A percentile compares a stretch with the other conserved stretches of the same genome.
Conservation (phyloP, 2,888 invertebrate species). For the Meteorus colon region DNA sequence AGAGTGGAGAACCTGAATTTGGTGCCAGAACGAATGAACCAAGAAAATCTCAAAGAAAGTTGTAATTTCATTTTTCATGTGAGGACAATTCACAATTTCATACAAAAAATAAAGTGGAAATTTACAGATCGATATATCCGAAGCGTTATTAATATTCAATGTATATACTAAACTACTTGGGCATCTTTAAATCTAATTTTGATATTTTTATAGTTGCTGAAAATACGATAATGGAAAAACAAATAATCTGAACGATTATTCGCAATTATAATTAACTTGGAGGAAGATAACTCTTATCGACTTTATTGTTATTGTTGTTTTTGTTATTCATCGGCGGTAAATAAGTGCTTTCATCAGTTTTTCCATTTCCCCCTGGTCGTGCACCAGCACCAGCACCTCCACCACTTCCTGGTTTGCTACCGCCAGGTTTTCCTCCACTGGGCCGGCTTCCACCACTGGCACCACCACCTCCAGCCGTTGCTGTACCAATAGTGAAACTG, state of each 20-base stretch:
- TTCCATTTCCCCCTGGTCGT: constrained; percentile 35
- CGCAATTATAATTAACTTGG: constrained; percentile 53
- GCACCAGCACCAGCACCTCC: neutral
- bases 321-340: constrained; percentile 56
- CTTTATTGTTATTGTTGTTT: constrained; percentile 17
- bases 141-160: neutral
- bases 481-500: constrained; percentile 63
- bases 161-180: neutral
- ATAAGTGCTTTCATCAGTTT: constrained; percentile 51
- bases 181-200: constrained; percentile 25
- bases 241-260: neutral
- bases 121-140: neutral
- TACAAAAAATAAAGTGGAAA: constrained; percentile 2
- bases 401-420: constrained; percentile 46
- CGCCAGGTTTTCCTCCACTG: constrained; percentile 42
- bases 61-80: neutral
- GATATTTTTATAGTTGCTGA: constrained; percentile 20
- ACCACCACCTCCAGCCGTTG: constrained; percentile 45
- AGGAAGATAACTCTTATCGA: constrained; percentile 63
- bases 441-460: constrained; percentile 42
- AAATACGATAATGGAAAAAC: neutral
- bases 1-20: neutral
- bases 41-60: constrained; percentile 22
- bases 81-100: neutral
- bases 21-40: constrained; percentile 23